A percentile compares a stretch with the other conserved stretches of the same genome.
Conservation (phyloP, 2,797 vertebrate species). For the Pygocentrus nattereri region DNA sequence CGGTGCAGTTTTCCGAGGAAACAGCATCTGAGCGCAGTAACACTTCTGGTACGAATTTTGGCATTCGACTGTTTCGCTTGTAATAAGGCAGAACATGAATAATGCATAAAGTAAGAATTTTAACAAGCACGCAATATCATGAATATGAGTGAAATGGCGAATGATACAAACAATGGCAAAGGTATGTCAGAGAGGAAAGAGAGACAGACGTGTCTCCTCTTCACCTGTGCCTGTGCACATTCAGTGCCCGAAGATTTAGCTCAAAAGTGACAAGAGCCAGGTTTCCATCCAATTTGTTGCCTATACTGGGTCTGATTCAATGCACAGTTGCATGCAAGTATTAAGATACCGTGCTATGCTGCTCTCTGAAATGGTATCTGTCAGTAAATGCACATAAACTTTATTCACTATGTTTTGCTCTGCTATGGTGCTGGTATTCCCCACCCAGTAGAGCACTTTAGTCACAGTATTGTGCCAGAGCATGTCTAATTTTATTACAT, state of each 20-base stretch:
- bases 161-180: constrained; percentile 34
- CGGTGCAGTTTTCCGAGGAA: not conserved
- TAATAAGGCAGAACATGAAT: constrained; percentile 38
- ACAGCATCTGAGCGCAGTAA: not conserved
- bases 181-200: constrained; percentile 10
- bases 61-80: constrained; percentile 27
- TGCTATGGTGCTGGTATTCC: no score
- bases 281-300: constrained; percentile 18
- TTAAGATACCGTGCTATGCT: not conserved
- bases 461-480: not conserved
- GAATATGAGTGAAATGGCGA: constrained; percentile 31
- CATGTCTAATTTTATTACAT: not conserved
- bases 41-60: constrained; percentile 11
- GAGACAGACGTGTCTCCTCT: constrained; percentile 21
- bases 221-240: constrained; percentile 26
- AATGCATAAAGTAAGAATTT: constrained; percentile 22
- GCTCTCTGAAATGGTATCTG: not conserved
- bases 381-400: not conserved
- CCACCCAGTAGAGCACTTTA: not conserved
- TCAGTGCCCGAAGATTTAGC: constrained; percentile 17
- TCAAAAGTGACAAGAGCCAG: constrained; percentile 20
- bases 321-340: not conserved
- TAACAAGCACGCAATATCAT: constrained; percentile 27
- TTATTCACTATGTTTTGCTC: not conserved
- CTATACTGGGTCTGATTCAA: not conserved